phyloP scores from a whole-genome alignment of 2,888 invertebrate genomes.

The Encarsia formosa region DNA sequence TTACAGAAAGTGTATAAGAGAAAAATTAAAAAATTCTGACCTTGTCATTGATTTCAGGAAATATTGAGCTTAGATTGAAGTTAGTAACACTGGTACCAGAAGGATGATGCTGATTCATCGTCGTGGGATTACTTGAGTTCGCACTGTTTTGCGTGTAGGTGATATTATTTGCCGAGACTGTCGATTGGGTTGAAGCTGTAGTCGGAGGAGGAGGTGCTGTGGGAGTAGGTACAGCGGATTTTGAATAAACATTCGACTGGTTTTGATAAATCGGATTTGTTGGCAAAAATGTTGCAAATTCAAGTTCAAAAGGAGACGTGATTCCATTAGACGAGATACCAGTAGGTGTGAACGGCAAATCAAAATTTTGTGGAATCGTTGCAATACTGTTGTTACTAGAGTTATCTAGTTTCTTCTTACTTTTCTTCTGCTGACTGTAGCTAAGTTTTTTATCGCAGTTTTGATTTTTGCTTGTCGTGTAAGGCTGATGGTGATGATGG shows the following conservation, averaged over 20 bases:
- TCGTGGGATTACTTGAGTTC: constrained; percentile 38
- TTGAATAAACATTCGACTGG: constrained; percentile 41
- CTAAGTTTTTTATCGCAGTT: not conserved
- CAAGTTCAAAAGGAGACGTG: constrained; percentile 40
- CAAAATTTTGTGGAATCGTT: constrained; percentile 38
- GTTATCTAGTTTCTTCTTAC: not conserved
- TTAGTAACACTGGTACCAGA: constrained; percentile 63
- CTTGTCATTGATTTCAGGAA: constrained; percentile 75
- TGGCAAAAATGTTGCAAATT: constrained; percentile 34
- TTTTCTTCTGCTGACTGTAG: not conserved
- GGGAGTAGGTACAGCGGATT: constrained; percentile 33
- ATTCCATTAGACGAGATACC: constrained; percentile 39
- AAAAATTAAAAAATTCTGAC: constrained; percentile 31
- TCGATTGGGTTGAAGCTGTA: constrained; percentile 26
- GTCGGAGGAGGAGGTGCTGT: constrained; percentile 7
- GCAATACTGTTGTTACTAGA: constrained; percentile 26
- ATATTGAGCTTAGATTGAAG: constrained; percentile 78
- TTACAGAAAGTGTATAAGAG: not conserved
- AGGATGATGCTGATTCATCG: constrained; percentile 44
- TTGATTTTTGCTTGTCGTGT: not conserved
- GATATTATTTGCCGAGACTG: constrained; percentile 14
- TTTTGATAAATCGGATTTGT: constrained; percentile 46
- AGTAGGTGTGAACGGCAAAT: not conserved
- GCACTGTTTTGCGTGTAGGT: constrained; percentile 26
- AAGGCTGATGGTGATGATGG: not conserved